Evolutionary conservation across 2,888 invertebrate species (phyloP).

Genomic region (Morpho achilles): DNA sequence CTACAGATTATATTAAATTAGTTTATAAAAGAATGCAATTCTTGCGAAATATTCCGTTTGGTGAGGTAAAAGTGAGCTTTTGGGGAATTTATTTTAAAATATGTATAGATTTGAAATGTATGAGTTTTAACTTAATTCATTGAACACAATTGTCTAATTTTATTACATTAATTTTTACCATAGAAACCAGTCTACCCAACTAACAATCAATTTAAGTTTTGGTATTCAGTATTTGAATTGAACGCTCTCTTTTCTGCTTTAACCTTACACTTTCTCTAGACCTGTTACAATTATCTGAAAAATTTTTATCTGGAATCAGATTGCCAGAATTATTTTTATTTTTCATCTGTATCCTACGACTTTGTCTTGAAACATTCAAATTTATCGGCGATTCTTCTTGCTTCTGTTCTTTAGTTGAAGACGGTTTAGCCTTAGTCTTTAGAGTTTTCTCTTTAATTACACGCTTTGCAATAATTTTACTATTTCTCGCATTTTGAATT

Average conservation of each 20-base stretch:
- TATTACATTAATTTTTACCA: too few species aligned
- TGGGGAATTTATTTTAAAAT: too few species aligned
- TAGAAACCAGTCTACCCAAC: too few species aligned
- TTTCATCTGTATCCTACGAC: constrained; percentile 12
- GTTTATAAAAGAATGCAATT: too few species aligned
- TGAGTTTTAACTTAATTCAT: too few species aligned
- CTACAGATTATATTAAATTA: too few species aligned
- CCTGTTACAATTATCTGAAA: constrained; percentile 3
- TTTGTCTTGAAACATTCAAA: constrained; percentile 10
- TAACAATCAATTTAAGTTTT: too few species aligned
- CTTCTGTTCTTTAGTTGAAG: not conserved
- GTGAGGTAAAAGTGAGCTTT: too few species aligned
- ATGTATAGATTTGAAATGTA: too few species aligned
- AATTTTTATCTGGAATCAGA: not conserved
- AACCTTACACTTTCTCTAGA: constrained; percentile 13
- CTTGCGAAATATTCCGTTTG: too few species aligned
- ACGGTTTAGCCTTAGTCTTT: constrained; percentile 5
- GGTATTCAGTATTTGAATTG: too few species aligned
- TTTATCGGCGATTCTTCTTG: not conserved
- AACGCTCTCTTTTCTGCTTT: constrained; percentile 11
- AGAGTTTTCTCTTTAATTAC: not conserved
- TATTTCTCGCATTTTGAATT: not conserved
- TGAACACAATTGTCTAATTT: too few species aligned
- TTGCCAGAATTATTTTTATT: not conserved
- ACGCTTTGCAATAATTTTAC: not conserved